A percentile compares a stretch with the other conserved stretches of the same genome.
phyloP scores from a whole-genome alignment of 2,888 invertebrate genomes.

The Lobophora halterata region DNA sequence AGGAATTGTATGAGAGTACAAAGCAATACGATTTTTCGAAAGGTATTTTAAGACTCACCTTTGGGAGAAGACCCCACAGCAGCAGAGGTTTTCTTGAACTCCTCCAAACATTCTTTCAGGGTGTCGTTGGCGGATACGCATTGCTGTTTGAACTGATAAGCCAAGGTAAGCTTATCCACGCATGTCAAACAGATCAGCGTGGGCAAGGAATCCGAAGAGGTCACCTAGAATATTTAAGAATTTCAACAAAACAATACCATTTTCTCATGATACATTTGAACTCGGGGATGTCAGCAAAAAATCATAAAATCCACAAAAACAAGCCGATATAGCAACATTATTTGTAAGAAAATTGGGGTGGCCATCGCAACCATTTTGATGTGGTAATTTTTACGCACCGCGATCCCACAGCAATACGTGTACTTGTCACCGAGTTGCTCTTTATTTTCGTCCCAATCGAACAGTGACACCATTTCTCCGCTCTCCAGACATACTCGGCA shows the following conservation, averaged over 20 bases:
- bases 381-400: constrained; percentile 73
- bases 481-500: constrained; percentile 76
- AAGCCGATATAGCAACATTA: constrained; percentile 78
- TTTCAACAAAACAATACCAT: constrained; percentile 27
- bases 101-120: constrained; percentile 71
- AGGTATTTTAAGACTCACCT: too few relatives aligned
- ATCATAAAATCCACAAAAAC: constrained; percentile 56
- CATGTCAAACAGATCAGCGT: constrained; percentile 75
- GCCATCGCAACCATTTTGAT: constrained; percentile 80
- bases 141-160: constrained; percentile 76
- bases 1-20: too few relatives aligned
- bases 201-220: constrained; percentile 69
- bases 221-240: constrained; percentile 54
- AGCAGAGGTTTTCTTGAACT: constrained; percentile 67
- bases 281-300: constrained; percentile 74
- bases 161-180: constrained; percentile 71
- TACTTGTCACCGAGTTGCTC: constrained; percentile 78
- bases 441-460: constrained; percentile 80
- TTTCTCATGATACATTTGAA: constrained; percentile 31
- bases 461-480: constrained; percentile 77
- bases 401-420: constrained; percentile 70
- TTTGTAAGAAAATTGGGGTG: constrained; percentile 75
- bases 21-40: too few relatives aligned
- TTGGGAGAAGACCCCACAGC: constrained; percentile 53
- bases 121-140: constrained; percentile 73